A percentile compares a stretch with the other conserved stretches of the same genome.
Evolutionary conservation across 92 coral and sea anemone species (phyloP).

Genomic region (Parazoanthus swiftii): DNA sequence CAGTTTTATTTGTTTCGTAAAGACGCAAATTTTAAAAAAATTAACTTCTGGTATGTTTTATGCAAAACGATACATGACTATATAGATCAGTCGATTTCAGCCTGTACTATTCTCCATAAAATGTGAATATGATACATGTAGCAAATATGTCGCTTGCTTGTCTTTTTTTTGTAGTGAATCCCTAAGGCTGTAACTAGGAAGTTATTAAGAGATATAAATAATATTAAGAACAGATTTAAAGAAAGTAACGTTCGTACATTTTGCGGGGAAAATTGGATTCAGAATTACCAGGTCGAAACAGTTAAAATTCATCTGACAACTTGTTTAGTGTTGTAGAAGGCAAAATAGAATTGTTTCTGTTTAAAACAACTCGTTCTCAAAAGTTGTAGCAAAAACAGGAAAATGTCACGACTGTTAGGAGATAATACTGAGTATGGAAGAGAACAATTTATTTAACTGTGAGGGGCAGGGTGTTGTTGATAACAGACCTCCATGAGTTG

Average conservation of each 20-base stretch:
- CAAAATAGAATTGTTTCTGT: neutral
- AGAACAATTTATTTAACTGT: neutral
- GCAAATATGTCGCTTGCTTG: neutral
- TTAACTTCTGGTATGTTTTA: neutral
- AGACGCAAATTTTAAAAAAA: neutral
- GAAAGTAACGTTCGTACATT: neutral
- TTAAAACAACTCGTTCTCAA: neutral
- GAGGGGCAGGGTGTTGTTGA: conserved; percentile 1
- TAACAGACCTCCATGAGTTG: neutral
- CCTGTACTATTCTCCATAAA: neutral
- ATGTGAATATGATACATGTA: neutral
- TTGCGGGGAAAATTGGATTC: neutral
- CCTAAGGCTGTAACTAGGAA: conserved; percentile 27
- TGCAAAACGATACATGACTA: neutral
- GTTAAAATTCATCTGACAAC: neutral
- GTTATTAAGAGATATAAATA: neutral
- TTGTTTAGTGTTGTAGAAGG: neutral
- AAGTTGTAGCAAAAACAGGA: neutral
- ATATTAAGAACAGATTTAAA: neutral
- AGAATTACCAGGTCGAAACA: neutral
- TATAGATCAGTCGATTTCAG: neutral
- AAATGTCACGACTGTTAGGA: neutral
- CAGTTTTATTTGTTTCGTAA: neutral
- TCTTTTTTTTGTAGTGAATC: conserved; percentile 4
- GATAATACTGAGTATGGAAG: neutral